phyloP scores from a whole-genome alignment of 2,797 vertebrate genomes.

The Rhabdophis nuchalis region DNA sequence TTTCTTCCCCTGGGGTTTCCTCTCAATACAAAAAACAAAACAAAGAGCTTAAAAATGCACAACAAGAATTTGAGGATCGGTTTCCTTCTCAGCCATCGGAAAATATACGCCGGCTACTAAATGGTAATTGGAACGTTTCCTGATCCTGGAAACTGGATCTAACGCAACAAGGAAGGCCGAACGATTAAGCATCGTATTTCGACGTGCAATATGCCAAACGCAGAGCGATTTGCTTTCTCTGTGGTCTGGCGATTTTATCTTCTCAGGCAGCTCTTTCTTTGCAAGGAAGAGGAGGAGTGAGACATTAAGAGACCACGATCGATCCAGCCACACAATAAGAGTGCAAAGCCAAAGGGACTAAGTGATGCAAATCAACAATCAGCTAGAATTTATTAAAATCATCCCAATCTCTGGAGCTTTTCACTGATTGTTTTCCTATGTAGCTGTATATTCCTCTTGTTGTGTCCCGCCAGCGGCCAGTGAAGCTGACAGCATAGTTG shows the following conservation, averaged over 20 bases:
- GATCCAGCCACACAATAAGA: slow-evolving; percentile 36
- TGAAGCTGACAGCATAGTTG: too few species aligned
- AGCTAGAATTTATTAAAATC: slow-evolving; percentile 49
- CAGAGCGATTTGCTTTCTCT: slow-evolving; percentile 32
- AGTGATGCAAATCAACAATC: slow-evolving; percentile 36
- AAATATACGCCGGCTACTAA: slow-evolving; percentile 28
- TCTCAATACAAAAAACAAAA: slow-evolving; percentile 10
- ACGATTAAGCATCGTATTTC: slow-evolving; percentile 50
- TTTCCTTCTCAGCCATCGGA: slow-evolving; percentile 35
- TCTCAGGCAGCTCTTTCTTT: slow-evolving; percentile 48
- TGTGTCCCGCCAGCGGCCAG: too few species aligned
- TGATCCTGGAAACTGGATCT: slow-evolving; percentile 42
- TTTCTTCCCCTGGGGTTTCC: neutral
- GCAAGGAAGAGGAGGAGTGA: slow-evolving; percentile 53
- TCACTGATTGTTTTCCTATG: slow-evolving; percentile 27
- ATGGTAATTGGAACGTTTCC: slow-evolving; percentile 45
- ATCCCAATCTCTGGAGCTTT: slow-evolving; percentile 22
- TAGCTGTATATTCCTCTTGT: too few species aligned
- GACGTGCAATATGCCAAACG: slow-evolving; percentile 23
- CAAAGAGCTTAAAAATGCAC: slow-evolving; percentile 40
- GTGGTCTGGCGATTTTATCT: slow-evolving; percentile 52
- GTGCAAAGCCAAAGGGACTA: slow-evolving; percentile 25
- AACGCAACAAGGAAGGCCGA: slow-evolving; percentile 28
- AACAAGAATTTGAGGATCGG: slow-evolving; percentile 33
- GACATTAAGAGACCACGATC: slow-evolving; percentile 53